phyloP scores from a whole-genome alignment of 2,113 vertebrate species.

The Chaenocephalus aceratus region DNA sequence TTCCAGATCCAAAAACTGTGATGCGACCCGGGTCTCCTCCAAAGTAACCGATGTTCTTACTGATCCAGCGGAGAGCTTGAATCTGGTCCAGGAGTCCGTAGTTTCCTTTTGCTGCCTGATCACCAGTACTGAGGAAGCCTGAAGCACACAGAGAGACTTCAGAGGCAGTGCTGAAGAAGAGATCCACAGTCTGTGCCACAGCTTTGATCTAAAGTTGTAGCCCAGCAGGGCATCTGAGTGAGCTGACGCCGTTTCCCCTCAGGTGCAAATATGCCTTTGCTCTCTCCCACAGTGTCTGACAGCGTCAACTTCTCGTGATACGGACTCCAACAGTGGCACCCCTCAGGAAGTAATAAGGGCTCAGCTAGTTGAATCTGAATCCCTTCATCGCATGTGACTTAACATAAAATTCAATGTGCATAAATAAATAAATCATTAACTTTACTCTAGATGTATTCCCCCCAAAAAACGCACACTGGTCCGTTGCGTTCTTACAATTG shows the following conservation, averaged over 20 bases:
- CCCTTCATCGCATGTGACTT: conserved; percentile 37
- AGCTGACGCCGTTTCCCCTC: conserved; percentile 53
- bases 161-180: conserved; percentile 38
- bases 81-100: conserved; percentile 98
- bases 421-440: conserved; percentile 48
- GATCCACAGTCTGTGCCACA: conserved; percentile 14
- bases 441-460: conserved; percentile 46
- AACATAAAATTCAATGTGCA: conserved; percentile 35
- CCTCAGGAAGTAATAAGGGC: conserved; percentile 26
- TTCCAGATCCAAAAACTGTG: conserved; percentile 96
- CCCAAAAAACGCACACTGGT: conserved; percentile 57
- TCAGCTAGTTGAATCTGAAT: conserved; percentile 43
- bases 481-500: conserved; percentile 38
- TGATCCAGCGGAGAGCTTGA: conserved; percentile 97
- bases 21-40: conserved; percentile 95
- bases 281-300: conserved; percentile 48
- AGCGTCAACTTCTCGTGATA: conserved; percentile 43
- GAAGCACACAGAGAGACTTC: conserved; percentile 54
- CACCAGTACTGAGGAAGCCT: conserved; percentile 98
- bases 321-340: background rate
- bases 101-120: conserved; percentile 98
- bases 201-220: conserved; percentile 63
- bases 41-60: conserved; percentile 97
- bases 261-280: conserved; percentile 56
- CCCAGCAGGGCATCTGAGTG: conserved; percentile 39